A percentile compares a stretch with the other conserved stretches of the same genome.
These are phyloP conservation scores for Syrmaticus mikado DNA, from an alignment of 2,113 vertebrate genomes.

Conservation along the genomic window DNA sequence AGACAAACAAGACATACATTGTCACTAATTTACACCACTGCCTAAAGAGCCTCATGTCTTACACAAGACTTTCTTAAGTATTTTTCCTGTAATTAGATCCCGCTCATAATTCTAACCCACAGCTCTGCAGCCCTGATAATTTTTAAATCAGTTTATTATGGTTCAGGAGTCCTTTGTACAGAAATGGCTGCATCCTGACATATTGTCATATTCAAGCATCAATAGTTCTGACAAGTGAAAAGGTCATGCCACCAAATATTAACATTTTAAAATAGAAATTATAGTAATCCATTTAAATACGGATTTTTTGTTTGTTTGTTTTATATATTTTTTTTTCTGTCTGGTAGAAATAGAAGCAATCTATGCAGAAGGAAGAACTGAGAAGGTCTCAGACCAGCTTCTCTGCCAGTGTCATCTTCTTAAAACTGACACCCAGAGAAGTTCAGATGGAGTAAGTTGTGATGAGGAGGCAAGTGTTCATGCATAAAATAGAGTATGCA, in stretches of 20 bases:
- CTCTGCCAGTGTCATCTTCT: neutral
- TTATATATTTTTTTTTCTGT: neutral
- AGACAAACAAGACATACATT: neutral
- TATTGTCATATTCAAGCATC: conserved; percentile 51
- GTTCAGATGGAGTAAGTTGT: neutral
- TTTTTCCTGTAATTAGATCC: neutral
- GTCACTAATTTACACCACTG: neutral
- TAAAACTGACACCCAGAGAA: neutral
- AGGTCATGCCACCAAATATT: conserved; percentile 68
- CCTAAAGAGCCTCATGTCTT: neutral
- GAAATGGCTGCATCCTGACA: conserved; percentile 34
- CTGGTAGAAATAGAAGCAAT: neutral
- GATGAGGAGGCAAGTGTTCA: neutral
- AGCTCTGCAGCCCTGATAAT: neutral
- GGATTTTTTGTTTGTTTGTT: neutral
- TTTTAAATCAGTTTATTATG: neutral
- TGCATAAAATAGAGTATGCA: neutral
- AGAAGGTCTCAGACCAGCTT: neutral
- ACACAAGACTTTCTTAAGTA: neutral
- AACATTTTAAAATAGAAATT: conserved; percentile 36
- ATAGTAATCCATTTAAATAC: conserved; percentile 58
- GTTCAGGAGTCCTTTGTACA: conserved; percentile 30
- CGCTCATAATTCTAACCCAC: neutral
- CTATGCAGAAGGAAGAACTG: neutral
- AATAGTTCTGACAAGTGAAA: conserved; percentile 55